Conservation (phyloP, 2,888 invertebrate genomes). For the Aricia artaxerxes region DNA sequence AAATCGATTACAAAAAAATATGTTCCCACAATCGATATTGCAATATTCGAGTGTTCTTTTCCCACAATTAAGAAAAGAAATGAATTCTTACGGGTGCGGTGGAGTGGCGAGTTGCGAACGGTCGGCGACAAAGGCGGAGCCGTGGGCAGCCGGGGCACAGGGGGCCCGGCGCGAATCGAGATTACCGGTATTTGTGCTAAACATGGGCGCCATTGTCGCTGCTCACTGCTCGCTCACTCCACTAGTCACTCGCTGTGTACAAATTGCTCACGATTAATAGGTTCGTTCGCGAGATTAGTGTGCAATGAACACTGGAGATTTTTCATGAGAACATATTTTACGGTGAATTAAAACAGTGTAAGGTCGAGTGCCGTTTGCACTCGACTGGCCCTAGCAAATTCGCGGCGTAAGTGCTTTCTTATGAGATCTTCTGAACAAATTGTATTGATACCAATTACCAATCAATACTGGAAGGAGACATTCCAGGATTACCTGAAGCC, state of each 20-base stretch:
- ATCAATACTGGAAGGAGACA: background rate
- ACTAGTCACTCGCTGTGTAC: conserved; percentile 46
- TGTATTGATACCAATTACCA: background rate
- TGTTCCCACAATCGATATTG: conserved; percentile 66
- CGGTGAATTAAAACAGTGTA: background rate
- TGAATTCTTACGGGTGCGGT: conserved; percentile 54
- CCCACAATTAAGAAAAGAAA: conserved; percentile 67
- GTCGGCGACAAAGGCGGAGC: conserved; percentile 58
- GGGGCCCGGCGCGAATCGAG: conserved; percentile 57
- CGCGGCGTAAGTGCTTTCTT: background rate
- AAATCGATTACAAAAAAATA: conserved; percentile 46
- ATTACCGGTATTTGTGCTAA: conserved; percentile 73
- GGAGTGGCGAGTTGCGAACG: conserved; percentile 65
- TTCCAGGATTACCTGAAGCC: background rate
- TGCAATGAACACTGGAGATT: conserved; percentile 43
- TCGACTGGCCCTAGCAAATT: conserved; percentile 27
- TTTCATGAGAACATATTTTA: conserved; percentile 40
- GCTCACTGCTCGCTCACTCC: conserved; percentile 57
- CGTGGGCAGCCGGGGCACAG: conserved; percentile 68
- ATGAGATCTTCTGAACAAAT: background rate
- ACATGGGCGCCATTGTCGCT: conserved; percentile 62
- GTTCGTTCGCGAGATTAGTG: conserved; percentile 52
- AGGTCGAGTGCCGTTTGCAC: background rate
- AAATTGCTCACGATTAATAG: conserved; percentile 50
- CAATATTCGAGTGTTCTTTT: conserved; percentile 64